A percentile compares a stretch with the other conserved stretches of the same genome.
phyloP scores from a whole-genome alignment of 2,888 invertebrate genomes.

The Phlogophora meticulosa region DNA sequence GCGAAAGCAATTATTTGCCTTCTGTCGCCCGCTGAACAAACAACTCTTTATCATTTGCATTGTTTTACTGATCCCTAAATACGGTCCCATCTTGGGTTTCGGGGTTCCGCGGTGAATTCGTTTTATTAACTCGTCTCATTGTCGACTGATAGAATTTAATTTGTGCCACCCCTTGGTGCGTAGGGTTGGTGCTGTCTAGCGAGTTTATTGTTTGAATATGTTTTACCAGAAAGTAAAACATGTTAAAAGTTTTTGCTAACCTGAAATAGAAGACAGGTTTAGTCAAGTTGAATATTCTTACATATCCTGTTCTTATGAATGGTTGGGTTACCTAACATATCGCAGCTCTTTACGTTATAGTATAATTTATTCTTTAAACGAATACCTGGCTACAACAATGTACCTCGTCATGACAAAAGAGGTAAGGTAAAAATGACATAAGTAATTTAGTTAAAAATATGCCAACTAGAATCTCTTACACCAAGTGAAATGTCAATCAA shows the following conservation, averaged over 20 bases:
- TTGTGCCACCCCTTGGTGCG: conserved; percentile 80
- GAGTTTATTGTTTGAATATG: conserved; percentile 1
- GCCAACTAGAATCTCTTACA: too few species aligned
- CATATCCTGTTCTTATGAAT: not conserved
- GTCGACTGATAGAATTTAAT: conserved; percentile 89
- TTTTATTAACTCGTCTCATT: conserved; percentile 91
- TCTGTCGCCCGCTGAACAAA: conserved; percentile 84
- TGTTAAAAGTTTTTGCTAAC: not conserved
- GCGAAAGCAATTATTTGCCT: conserved; percentile 85
- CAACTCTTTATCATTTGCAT: conserved; percentile 84
- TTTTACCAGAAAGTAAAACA: not conserved
- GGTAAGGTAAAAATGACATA: not conserved
- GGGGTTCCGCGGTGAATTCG: conserved; percentile 85
- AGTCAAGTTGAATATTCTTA: not conserved
- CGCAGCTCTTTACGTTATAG: not conserved
- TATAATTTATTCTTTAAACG: too few species aligned
- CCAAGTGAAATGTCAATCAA: conserved; percentile 14
- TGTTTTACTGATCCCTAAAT: conserved; percentile 85
- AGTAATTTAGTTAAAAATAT: not conserved
- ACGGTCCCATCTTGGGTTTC: conserved; percentile 77
- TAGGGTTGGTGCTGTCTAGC: conserved; percentile 74
- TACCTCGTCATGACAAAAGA: too few species aligned
- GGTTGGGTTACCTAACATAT: too few species aligned
- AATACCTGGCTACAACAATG: too few species aligned
- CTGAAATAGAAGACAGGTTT: not conserved